Conservation (phyloP, 92 coral and sea anemone genomes). For the Ricordea florida region DNA sequence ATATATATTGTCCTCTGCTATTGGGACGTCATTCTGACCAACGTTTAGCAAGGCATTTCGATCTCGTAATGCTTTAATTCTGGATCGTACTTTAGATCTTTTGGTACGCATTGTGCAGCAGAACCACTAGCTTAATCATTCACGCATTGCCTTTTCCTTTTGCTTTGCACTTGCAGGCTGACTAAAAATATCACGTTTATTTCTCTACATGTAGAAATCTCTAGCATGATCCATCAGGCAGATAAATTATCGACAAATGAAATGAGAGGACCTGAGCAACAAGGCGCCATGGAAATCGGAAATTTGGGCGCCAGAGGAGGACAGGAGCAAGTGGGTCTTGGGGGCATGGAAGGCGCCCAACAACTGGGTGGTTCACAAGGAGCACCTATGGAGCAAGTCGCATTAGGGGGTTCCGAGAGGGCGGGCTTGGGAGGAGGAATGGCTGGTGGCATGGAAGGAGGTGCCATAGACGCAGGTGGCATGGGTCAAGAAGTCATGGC, state of each 20-base stretch:
- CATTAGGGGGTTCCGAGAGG: constrained; percentile 11
- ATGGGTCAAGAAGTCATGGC: constrained; percentile 1
- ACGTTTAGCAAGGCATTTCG: no score
- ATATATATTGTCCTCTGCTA: no score
- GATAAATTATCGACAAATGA: constrained; percentile 73
- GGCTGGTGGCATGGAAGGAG: no score
- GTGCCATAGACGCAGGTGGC: constrained; percentile 14
- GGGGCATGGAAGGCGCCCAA: constrained; percentile 24
- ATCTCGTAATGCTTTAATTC: no score
- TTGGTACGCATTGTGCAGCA: no score
- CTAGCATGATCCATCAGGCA: constrained; percentile 70
- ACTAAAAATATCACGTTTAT: no score
- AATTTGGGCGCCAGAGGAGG: constrained; percentile 41
- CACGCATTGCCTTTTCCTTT: no score
- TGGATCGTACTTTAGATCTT: no score
- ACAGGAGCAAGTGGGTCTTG: constrained; percentile 14
- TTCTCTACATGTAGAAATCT: constrained; percentile 51
- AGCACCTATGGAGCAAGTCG: constrained; percentile 11
- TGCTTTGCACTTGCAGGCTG: no score
- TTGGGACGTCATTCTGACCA: no score
- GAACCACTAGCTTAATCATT: no score
- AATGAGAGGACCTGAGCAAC: constrained; percentile 57
- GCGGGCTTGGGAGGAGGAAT: constrained; percentile 15
- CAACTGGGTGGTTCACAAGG: constrained; percentile 21
- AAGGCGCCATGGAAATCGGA: constrained; percentile 3